Evolutionary conservation across 2,113 vertebrate species (phyloP).

Genomic region (Cavia porcellus): DNA sequence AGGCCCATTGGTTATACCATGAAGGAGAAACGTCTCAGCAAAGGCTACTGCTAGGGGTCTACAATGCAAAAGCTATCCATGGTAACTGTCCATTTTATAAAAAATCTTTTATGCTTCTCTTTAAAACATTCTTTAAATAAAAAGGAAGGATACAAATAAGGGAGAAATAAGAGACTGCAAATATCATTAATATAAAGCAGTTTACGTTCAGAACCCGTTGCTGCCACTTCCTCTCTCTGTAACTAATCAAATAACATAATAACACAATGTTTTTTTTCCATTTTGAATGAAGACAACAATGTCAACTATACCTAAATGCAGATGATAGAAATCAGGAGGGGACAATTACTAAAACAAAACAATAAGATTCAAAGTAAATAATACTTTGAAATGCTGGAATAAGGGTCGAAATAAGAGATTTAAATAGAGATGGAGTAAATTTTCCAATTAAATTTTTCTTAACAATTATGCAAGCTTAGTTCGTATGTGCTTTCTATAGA

Average conservation of each 20-base stretch:
- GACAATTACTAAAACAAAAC: neutral
- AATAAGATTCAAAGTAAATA: neutral
- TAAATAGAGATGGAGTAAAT: constrained; percentile 9
- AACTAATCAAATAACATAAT: constrained; percentile 21
- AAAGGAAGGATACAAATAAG: neutral
- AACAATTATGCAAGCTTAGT: neutral
- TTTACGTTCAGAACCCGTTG: neutral
- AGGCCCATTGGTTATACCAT: neutral
- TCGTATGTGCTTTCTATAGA: neutral
- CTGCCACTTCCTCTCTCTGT: neutral
- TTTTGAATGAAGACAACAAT: neutral
- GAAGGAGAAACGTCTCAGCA: neutral
- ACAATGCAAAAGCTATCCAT: too few relatives aligned
- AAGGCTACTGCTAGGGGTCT: neutral
- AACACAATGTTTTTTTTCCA: neutral
- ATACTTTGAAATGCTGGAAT: neutral
- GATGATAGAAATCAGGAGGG: neutral
- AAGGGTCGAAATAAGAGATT: constrained; percentile 15
- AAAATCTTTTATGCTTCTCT: neutral
- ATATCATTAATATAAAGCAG: neutral
- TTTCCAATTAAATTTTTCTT: constrained; percentile 23
- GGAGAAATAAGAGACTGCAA: neutral
- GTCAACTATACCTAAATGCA: neutral
- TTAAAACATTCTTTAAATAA: neutral
- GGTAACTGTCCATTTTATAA: neutral